Evolutionary conservation across 2,888 invertebrate genomes (phyloP), one percentile per base, ranked within the genome.

Genomic region (Pherbina coryleti): DNA sequence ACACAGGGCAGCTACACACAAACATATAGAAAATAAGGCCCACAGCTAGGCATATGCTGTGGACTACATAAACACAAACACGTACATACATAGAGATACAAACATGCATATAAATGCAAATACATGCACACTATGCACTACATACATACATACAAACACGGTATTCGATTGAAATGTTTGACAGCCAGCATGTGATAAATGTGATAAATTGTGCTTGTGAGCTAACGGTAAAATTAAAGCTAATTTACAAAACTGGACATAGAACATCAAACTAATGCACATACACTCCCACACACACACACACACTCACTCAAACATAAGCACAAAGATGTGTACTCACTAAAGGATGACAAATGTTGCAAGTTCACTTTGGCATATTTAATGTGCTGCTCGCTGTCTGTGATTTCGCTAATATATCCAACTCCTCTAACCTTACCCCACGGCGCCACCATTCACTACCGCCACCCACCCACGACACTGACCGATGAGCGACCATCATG

Each of bases 361-460:
- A 84, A 85, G 85, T 87, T 85, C 85, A 83, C 86, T 86, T 86
- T 86, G 86, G 86, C 85, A 86, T 86, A 87, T 87, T 86, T 87
- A 86, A 87, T 86, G 87, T 31, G 51, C 75, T 76, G 60, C 14
- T 31, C 53, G 70, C 72, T 19, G 60, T 44, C 79, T 79, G 78
- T 84, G 85, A 85, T 84, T 85, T 85, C 85, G 86, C 60, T 62
- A 73, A 62, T 44, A 49, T 62, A 55, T 49, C 34, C 60, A 37
- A 14, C 31, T 14, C 5, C 28, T n/a, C 3, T 51, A n/a, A 5
- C n/a, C 51, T 14, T 11, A 25, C 19, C 7, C 53, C 34, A 11
- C 17, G 8, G 22, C 22, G 14, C 37, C 17, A 25, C 49, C 37
- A n/a, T n/a, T n/a, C n/a, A 37, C 17, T n/a, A n/a, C 62, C 7